Conservation (phyloP, 2,797 vertebrate species). For the Peromyscus melanophrys region DNA sequence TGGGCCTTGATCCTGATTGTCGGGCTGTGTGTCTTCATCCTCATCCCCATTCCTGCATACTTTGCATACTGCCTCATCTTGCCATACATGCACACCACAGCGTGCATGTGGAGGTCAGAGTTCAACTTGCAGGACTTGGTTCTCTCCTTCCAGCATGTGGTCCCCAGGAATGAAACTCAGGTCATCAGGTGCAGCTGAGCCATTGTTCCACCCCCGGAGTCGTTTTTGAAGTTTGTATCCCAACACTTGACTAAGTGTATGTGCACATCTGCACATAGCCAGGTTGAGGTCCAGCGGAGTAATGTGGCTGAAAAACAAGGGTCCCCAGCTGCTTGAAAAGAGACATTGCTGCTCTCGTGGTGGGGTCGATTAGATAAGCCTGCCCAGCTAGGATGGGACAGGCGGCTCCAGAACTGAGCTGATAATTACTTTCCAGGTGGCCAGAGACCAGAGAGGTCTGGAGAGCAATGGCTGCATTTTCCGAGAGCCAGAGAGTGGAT, state of each 20-base stretch:
- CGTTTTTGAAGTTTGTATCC: background rate
- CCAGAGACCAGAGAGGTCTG: background rate
- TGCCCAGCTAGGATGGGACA: background rate
- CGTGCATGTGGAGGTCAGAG: background rate
- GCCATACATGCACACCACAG: no score
- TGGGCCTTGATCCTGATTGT: constrained; percentile 90
- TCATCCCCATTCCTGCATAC: constrained; percentile 90
- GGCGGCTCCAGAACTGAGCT: background rate
- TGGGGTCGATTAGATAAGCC: background rate
- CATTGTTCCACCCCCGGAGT: background rate
- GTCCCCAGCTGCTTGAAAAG: background rate
- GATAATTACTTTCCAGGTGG: background rate
- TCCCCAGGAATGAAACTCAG: background rate
- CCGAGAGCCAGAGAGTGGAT: background rate
- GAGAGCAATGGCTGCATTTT: no score
- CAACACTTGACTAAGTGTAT: background rate
- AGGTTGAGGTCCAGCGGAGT: background rate
- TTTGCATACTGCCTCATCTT: constrained; percentile 84
- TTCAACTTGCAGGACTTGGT: background rate
- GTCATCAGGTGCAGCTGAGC: background rate
- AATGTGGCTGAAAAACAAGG: background rate
- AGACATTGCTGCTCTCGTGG: background rate
- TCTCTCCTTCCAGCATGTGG: background rate
- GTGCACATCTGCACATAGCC: no score
- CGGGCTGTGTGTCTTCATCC: constrained; percentile 87